Percentiles rank a stretch among this genome's conserved stretches.
Evolutionary conservation across 2,797 vertebrate species (phyloP).

Genomic region (Gallinago solitaria): DNA sequence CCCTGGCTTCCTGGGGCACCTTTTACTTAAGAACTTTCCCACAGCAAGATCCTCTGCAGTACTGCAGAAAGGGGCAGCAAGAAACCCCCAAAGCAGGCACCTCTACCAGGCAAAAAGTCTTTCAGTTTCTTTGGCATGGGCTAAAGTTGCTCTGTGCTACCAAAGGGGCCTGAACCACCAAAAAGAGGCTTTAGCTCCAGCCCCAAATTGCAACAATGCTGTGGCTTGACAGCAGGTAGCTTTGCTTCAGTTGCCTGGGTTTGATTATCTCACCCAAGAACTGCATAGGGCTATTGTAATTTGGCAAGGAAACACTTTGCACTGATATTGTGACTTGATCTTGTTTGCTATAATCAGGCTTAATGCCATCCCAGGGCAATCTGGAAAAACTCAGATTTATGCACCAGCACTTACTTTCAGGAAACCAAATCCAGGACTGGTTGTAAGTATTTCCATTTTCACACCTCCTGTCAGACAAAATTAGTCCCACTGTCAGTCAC

Average conservation of each 20-base stretch:
- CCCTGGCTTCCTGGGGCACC: background rate
- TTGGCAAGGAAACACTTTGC: background rate
- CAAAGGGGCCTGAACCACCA: background rate
- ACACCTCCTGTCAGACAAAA: background rate
- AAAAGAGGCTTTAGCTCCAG: background rate
- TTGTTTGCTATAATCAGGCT: background rate
- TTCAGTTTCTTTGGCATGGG: background rate
- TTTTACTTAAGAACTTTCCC: background rate
- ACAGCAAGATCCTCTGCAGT: background rate
- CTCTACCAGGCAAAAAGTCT: background rate
- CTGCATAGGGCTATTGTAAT: background rate
- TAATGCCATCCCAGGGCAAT: background rate
- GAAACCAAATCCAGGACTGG: background rate
- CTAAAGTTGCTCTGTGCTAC: background rate
- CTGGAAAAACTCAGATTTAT: background rate
- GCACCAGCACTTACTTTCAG: background rate
- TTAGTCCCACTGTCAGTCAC: background rate
- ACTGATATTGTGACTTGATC: background rate
- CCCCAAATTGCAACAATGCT: background rate
- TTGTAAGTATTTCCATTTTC: background rate
- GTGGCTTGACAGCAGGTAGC: background rate
- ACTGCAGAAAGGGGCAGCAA: background rate
- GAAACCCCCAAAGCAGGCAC: background rate
- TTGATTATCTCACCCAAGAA: background rate
- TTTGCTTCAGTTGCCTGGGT: background rate